Base-by-base conservation (phyloP, 2,113 vertebrate species). In the Laterallus jamaicensis region DNA sequence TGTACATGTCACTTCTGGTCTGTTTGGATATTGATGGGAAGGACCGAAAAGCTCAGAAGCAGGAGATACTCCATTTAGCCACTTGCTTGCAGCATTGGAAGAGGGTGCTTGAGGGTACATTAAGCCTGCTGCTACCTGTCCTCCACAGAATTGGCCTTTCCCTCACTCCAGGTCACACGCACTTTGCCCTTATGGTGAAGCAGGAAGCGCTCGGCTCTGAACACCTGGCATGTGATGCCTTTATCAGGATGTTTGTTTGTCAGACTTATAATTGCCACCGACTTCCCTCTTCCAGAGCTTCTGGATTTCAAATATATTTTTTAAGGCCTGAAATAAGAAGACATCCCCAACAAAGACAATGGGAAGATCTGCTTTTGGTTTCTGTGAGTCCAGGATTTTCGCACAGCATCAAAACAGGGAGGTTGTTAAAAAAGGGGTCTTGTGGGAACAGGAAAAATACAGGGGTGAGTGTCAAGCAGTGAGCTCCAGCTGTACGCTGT, bases 171-270 rank as follows among this genome's bases (percentile, higher is more conserved):
- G 49, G 4, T 82, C 42, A 63, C 66, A 20, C 0, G 0, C 32
- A 44, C 15, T 31, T 19, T 73, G 49, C 17, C 15, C 0, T 2
- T 0, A 0, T 8, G 35, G 32, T 47, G 37, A 64, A 35, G 32
- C 32, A 86, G 40, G 11, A 70, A 78, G 15, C 25, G 13, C 12
- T 60, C 44, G 39, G 18, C 31, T 79, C 76, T 66, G 28, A 29
- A 74, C 0, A 0, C 28, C 29, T 80, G 0, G 0, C 2, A 1
- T 37, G 32, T 25, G 37, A 29, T 0, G 2, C 13, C 15, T 59
- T 59, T 42, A 47, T 26, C 0, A 1, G 42, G 26, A 13, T 0
- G 0, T 69, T 15, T 0, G 1, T 70, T 63, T 74, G n/a, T 55
- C 69, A 88, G 58, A 39, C 44, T 55, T 59, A 9, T 1, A 64